Conservation (phyloP, 2,888 invertebrate species). For the Lobophora halterata region DNA sequence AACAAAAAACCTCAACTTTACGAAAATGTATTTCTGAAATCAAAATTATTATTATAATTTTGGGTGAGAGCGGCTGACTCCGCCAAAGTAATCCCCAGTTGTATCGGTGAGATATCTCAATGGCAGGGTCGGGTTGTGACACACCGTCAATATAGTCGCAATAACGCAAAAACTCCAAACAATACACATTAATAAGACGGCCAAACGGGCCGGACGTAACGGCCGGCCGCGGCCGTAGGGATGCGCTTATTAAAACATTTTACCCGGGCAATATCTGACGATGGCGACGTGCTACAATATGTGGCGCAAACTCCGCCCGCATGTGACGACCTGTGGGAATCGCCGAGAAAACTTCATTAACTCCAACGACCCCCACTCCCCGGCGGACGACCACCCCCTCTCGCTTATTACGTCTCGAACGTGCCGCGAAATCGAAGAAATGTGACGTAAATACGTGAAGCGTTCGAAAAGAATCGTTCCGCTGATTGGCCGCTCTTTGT, state of each 20-base stretch:
- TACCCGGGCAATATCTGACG: constrained; percentile 69
- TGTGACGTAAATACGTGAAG: constrained; percentile 76
- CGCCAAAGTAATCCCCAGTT: too few relatives aligned
- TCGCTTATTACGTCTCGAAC: constrained; percentile 78
- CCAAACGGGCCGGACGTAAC: constrained; percentile 55
- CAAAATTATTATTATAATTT: too few relatives aligned
- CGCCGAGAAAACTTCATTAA: constrained; percentile 81
- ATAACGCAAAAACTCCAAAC: constrained; percentile 76
- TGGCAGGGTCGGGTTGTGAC: constrained; percentile 8
- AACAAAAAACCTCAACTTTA: too few relatives aligned
- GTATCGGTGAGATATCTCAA: constrained; percentile 23
- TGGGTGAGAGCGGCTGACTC: too few relatives aligned
- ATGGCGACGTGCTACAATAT: constrained; percentile 75
- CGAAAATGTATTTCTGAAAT: too few relatives aligned
- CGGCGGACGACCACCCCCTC: constrained; percentile 50
- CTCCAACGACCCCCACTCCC: constrained; percentile 62
- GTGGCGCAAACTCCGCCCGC: constrained; percentile 74
- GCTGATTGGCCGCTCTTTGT: constrained; percentile 73
- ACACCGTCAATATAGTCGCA: constrained; percentile 57
- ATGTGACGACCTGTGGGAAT: constrained; percentile 81
- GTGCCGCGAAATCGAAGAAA: constrained; percentile 80
- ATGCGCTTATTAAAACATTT: constrained; percentile 81
- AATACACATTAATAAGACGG: constrained; percentile 78
- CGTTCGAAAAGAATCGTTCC: constrained; percentile 68
- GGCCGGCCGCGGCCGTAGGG: constrained; percentile 55